Percentiles rank a stretch among this genome's conserved stretches.
Conservation (phyloP, 1,140 invertebrate genomes). For the Hirudo medicinalis region DNA sequence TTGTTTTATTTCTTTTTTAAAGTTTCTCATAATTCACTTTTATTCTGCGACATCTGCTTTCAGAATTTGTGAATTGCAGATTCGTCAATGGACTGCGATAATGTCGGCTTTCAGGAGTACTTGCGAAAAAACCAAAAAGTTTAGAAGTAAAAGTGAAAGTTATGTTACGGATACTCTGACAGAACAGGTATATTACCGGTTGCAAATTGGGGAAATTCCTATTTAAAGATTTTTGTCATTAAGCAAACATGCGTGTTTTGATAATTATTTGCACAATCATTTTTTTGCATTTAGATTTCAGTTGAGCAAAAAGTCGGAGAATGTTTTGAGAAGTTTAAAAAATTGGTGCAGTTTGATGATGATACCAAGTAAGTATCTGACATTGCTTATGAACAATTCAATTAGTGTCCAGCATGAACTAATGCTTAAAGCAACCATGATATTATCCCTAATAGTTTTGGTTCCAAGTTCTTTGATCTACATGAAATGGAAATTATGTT, state of each 20-base stretch:
- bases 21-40: too few species aligned
- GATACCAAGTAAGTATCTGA: neutral
- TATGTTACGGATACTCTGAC: slow-evolving; percentile 3
- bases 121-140: slow-evolving; percentile 5
- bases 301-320: neutral
- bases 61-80: too few species aligned
- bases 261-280: neutral
- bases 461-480: neutral
- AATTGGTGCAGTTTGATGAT: neutral
- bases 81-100: neutral
- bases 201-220: neutral
- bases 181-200: neutral
- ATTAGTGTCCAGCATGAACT: neutral
- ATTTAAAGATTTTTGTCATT: neutral
- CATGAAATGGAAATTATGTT: neutral
- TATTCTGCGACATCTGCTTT: too few species aligned
- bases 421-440: too few species aligned
- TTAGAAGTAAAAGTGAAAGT: slow-evolving; percentile 12
- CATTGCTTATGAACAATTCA: slow-evolving; percentile 8
- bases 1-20: too few species aligned
- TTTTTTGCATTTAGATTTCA: neutral
- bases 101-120: slow-evolving; percentile 1
- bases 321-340: slow-evolving; percentile 5
- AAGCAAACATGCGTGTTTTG: neutral
- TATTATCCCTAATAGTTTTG: too few species aligned